Base-by-base conservation (phyloP, 1,140 invertebrate genomes). In the Drosophila serrata region DNA sequence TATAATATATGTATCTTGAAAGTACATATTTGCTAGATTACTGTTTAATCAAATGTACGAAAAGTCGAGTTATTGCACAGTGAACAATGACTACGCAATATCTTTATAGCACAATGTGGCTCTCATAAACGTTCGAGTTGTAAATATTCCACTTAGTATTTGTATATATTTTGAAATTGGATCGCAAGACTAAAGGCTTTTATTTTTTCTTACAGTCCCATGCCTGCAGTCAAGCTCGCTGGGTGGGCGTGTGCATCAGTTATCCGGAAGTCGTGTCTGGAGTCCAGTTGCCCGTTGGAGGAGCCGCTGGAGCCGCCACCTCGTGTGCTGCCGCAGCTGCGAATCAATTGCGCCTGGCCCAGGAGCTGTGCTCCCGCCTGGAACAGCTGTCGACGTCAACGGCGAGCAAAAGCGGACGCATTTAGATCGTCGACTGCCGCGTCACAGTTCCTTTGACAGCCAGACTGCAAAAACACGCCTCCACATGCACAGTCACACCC, bases 211-310 rank as follows among this genome's bases (percentile, higher is more conserved):
- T 95, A 42, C 94, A 96, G 96, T 96, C 95, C 17, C 96, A 97
- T 90, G 95, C 95, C 49, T 95, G 94, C 90, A 95, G 95, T 46
- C 96, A 96, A 92, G 96, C 96, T 48, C 94, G 95, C 84, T 97
- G 96, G 96, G 93, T 94, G 64, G 96, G 96, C 15, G 94, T 95
- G 77, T 97, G 96, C 72, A 75, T 92, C 9, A 92, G 85, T 51
- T 92, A 91, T 75, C 92, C 91, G 33, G 92, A 92, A 80, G 94
- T 93, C 0, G 75, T 94, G 69, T 39, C 74, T 33, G 93, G 92
- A 15, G 92, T 93, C 19, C 81, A 81, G 65, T 22, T 79, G 51
- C 79, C 76, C n/a, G 78, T 79, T 11, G 67, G 46, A 9, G 68
- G 27, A 19, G 56, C 72, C 12, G 46, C 64, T 57, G 57, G 75